Evolutionary conservation across 2,888 invertebrate species (phyloP), one percentile per base, ranked within the genome.

Genomic region (Fragum whitleyi): DNA sequence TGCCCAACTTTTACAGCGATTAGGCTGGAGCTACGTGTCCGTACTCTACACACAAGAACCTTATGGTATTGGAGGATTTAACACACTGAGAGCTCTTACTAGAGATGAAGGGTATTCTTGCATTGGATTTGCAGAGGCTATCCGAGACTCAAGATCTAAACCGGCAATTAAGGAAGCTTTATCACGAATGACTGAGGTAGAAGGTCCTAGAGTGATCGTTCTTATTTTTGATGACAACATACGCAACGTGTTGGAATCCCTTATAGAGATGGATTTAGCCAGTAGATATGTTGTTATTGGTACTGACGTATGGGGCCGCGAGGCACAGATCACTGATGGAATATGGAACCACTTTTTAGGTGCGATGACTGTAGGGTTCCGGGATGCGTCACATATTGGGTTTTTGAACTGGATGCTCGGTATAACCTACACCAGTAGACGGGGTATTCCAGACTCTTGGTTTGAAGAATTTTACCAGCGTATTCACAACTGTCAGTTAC

Each of bases 391-490:
- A 11, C 87, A 92, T 28, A 81, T 87, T 1, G 88, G 86, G 3
- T 93, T 94, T 80, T 77, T 83, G 1, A 74, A 81, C 9, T 93
- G 90, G 80, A 78, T 92, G 29, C 81, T 83, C 3, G 83, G 79
- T 5, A 74, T 93, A 42, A 79, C 36, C 0, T 85, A 85, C 53
- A 62, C 57, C 29, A 84, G 87, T 9, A 83, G 86, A 21, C 78
- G 92, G 71, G 88, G 87, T 0, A 92, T 94, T 59, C 94, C 94
- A 3, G 86, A 89, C 59, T 90, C 90, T 14, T 94, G 94, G 94
- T 94, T 93, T 77, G 93, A 94, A 16, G 94, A 94, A 74, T 94
- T 92, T 74, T 94, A 93, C 88, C 94, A 94, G 83, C 86, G 86
- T 2, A 85, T 91, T 14, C 88, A 88, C 72, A 57, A 86, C 36